Conservation (phyloP, 2,113 vertebrate species). For the Corythoichthys intestinalis region DNA sequence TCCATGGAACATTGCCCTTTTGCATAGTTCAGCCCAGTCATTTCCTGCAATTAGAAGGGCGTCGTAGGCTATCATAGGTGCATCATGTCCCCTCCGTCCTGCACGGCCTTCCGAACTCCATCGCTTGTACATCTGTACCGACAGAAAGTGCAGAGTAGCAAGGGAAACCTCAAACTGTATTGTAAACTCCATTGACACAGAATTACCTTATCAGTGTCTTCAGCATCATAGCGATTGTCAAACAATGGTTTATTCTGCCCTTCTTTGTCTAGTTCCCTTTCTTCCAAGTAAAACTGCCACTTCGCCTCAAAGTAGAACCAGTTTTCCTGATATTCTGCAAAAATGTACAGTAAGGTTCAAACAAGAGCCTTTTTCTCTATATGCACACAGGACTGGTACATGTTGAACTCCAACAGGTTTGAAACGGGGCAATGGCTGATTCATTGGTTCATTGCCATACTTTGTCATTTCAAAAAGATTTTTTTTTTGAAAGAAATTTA, state of each 20-base stretch:
- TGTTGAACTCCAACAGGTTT: background rate
- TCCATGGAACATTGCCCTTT: constrained; percentile 90
- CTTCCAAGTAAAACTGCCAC: constrained; percentile 96
- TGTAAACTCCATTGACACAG: background rate
- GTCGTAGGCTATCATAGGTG: constrained; percentile 96
- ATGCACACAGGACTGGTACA: background rate
- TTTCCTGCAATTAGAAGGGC: constrained; percentile 82
- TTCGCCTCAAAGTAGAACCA: constrained; percentile 99
- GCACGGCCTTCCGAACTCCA: constrained; percentile 94
- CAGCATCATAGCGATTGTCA: constrained; percentile 79
- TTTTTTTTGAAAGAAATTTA: background rate
- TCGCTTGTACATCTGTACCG: constrained; percentile 79
- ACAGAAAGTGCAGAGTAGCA: constrained; percentile 1
- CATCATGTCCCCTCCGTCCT: constrained; percentile 86
- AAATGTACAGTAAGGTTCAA: background rate
- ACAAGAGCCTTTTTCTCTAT: too few species aligned
- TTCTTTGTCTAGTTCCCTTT: constrained; percentile 83
- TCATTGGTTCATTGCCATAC: background rate
- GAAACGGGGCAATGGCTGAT: background rate
- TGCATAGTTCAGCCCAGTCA: constrained; percentile 86
- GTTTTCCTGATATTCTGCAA: constrained; percentile 89
- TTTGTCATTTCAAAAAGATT: background rate
- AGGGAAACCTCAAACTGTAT: background rate
- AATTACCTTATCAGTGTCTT: constrained; percentile 87
- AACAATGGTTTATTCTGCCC: constrained; percentile 77